Evolutionary conservation across 2,797 vertebrate genomes (phyloP).

Genomic region (Acrocephalus scirpaceus): DNA sequence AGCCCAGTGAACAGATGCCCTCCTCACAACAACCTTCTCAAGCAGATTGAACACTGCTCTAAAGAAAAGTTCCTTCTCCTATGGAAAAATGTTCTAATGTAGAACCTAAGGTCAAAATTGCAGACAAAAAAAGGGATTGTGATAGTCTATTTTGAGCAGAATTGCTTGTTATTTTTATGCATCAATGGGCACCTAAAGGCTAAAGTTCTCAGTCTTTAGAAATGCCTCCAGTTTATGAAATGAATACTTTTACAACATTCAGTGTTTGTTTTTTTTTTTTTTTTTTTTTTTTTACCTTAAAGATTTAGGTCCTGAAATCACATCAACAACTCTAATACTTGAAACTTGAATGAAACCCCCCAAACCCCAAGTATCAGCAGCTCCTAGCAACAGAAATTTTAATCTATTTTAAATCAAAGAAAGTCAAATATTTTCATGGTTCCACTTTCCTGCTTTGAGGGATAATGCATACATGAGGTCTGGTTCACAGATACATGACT

Average conservation of each 20-base stretch:
- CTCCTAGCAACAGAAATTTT: not conserved
- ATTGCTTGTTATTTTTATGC: not conserved
- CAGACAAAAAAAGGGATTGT: not conserved
- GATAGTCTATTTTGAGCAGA: not conserved
- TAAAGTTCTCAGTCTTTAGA: not conserved
- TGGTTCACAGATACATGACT: not conserved
- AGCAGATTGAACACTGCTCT: not conserved
- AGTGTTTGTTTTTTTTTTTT: not conserved
- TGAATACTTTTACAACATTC: not conserved
- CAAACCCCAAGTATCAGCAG: not conserved
- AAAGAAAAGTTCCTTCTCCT: not conserved
- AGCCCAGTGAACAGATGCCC: not conserved
- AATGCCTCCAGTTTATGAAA: not conserved
- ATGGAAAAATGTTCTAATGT: not conserved
- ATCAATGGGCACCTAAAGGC: not conserved
- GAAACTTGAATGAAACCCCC: not conserved
- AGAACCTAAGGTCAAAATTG: not conserved
- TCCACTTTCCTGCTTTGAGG: not conserved
- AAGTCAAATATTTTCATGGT: not conserved
- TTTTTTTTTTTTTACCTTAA: not conserved
- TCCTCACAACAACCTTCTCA: not conserved
- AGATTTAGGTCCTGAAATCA: not conserved
- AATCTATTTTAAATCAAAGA: not conserved
- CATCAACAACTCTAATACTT: not conserved
- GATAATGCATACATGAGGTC: not conserved